These are phyloP conservation scores for Lagria hirta DNA, from an alignment of 2,888 invertebrate genomes.

Conservation along the genomic window DNA sequence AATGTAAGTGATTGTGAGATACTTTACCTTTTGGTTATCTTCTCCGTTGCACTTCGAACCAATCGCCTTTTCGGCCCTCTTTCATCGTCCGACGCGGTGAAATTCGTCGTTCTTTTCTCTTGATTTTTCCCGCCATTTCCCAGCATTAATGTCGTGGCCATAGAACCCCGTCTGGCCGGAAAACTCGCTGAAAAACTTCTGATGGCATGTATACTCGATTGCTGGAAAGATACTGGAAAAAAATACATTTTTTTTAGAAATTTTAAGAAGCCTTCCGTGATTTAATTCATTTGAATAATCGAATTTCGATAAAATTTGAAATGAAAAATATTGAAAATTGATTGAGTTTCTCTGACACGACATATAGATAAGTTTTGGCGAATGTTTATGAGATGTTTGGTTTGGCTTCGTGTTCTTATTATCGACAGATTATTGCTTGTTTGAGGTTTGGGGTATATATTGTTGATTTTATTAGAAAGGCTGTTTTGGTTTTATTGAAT, in stretches of 20 bases:
- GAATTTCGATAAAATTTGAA: no score
- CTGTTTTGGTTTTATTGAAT: no score
- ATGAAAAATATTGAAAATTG: no score
- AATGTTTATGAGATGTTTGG: slow-evolving; percentile 9
- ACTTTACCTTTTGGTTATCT: slow-evolving; percentile 27
- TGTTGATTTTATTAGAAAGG: slow-evolving; percentile 17
- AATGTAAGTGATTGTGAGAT: not conserved
- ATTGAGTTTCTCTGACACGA: slow-evolving; percentile 16
- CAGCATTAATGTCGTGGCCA: slow-evolving; percentile 43
- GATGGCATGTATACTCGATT: slow-evolving; percentile 53
- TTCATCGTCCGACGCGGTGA: slow-evolving; percentile 40
- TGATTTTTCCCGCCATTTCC: slow-evolving; percentile 30
- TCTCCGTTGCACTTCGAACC: slow-evolving; percentile 38
- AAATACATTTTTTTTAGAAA: slow-evolving; percentile 13
- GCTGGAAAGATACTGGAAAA: slow-evolving; percentile 52
- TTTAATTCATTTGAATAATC: no score
- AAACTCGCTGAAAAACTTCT: slow-evolving; percentile 55
- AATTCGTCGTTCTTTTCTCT: slow-evolving; percentile 44
- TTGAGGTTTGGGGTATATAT: slow-evolving; percentile 17
- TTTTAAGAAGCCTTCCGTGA: not conserved
- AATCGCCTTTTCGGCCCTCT: slow-evolving; percentile 47
- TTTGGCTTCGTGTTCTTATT: slow-evolving; percentile 17
- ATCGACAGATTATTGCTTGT: slow-evolving; percentile 15
- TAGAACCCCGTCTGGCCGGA: slow-evolving; percentile 48
- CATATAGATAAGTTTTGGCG: slow-evolving; percentile 12